Base-by-base conservation (phyloP, 2,888 invertebrate species). In the Hypena proboscidalis region DNA sequence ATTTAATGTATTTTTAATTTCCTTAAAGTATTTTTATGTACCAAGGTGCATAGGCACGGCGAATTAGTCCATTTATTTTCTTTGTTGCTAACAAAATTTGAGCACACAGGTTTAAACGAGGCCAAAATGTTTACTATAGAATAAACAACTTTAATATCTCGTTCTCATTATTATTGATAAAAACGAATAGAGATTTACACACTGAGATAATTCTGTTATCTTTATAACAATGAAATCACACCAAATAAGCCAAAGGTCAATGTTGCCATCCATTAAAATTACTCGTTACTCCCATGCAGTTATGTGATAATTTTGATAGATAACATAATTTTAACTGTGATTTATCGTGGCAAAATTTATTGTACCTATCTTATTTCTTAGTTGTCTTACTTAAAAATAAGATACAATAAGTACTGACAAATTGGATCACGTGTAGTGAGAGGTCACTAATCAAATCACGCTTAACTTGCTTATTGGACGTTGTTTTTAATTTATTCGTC, bases 221-320 rank as follows among this genome's bases (percentile, higher is more conserved):
- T n/a, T n/a, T n/a, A n/a, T n/a, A n/a, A n/a, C n/a, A n/a, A 17
- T 5, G 17, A 5, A 4, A 17, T 3, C 5, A 4, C 17, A 17
- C 17, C 3, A 17, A 4, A 5, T 20, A 38, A 11, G 45, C 35
- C 62, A 43, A 14, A 55, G 62, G 42, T 65, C 51, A 61, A 32
- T 61, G 58, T 54, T 48, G 26, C 45, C 42, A 46, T 46, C 19
- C 36, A 27, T 54, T 54, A 58, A 39, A 46, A 29, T 35, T 25
- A 32, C 20, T 39, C 40, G 45, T 9, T 27, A 43, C 38, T 52
- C 38, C 13, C 20, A 50, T 45, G 47, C 25, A 13, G n/a, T 49
- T 45, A 34, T 46, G 58, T 54, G 51, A 55, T 38, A 47, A 50
- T 44, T 41, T 51, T 37, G 40, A 61, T 32, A 42, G 36, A 33